A percentile compares a stretch with the other conserved stretches of the same genome.
Evolutionary conservation across 2,113 vertebrate genomes (phyloP).

Genomic region (Stegostoma tigrinum): DNA sequence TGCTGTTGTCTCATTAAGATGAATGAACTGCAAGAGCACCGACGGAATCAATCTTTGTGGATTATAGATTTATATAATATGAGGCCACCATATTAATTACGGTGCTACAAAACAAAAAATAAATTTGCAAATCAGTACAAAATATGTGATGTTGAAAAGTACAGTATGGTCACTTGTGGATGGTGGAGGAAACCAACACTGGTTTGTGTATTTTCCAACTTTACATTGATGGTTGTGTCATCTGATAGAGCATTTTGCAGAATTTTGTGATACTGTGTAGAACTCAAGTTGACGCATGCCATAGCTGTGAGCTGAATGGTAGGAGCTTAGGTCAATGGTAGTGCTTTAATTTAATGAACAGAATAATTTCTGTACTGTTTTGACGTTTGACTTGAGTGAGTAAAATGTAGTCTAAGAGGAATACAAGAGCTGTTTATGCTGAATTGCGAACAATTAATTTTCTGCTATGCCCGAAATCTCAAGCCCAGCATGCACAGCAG

Average conservation of each 20-base stretch:
- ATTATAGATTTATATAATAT: background rate
- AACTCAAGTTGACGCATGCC: background rate
- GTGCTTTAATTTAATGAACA: background rate
- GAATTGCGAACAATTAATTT: slow-evolving; percentile 20
- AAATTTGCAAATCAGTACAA: background rate
- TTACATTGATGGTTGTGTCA: background rate
- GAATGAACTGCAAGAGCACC: background rate
- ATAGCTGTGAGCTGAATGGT: background rate
- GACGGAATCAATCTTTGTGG: background rate
- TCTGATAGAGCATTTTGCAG: background rate
- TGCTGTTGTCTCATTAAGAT: background rate
- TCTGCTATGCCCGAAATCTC: background rate
- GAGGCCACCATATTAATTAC: background rate
- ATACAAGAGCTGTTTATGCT: background rate
- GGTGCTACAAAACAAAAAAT: background rate
- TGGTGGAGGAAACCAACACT: background rate
- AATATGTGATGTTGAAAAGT: background rate
- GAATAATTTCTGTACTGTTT: background rate
- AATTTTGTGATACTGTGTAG: background rate
- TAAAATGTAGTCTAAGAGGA: background rate
- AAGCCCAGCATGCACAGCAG: slow-evolving; percentile 3
- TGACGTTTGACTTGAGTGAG: slow-evolving; percentile 17
- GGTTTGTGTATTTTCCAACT: background rate
- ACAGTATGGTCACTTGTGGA: background rate
- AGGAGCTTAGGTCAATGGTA: background rate